Evolutionary conservation across 1,140 invertebrate genomes (phyloP).

Genomic region (Diachasmimorpha longicaudata): DNA sequence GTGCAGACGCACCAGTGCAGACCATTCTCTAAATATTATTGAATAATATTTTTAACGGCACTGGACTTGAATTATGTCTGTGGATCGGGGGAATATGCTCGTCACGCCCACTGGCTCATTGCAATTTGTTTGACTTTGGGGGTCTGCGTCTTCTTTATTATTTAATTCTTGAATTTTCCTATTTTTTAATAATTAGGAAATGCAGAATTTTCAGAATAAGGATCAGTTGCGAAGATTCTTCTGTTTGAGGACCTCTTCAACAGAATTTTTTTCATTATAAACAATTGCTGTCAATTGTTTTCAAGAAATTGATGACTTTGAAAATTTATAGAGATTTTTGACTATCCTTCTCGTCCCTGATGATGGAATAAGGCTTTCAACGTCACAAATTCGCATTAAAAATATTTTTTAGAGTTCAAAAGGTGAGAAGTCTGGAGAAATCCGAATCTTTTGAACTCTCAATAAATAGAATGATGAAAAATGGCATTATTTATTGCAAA

Average conservation of each 20-base stretch:
- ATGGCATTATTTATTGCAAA: background rate
- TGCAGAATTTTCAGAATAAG: too few relatives aligned
- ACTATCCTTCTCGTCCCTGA: too few relatives aligned
- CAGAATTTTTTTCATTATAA: too few relatives aligned
- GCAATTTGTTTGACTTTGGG: background rate
- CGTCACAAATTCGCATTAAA: too few relatives aligned
- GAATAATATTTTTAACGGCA: constrained; percentile 42
- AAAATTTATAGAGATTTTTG: too few relatives aligned
- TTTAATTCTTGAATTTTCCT: background rate
- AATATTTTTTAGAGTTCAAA: too few relatives aligned
- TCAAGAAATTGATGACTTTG: too few relatives aligned
- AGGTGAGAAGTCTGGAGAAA: too few relatives aligned
- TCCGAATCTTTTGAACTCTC: background rate
- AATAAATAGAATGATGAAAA: background rate
- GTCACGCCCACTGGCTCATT: background rate
- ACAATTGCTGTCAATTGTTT: too few relatives aligned
- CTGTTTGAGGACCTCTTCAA: too few relatives aligned
- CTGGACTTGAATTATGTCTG: background rate
- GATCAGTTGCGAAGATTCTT: too few relatives aligned
- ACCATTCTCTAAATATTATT: constrained; percentile 51
- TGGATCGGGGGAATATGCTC: background rate
- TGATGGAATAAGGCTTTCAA: too few relatives aligned
- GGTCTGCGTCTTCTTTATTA: background rate
- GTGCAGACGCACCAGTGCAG: constrained; percentile 25
- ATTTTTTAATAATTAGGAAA: background rate